Evolutionary conservation across 2,888 invertebrate genomes (phyloP).

Genomic region (Drosophila eohydei): DNA sequence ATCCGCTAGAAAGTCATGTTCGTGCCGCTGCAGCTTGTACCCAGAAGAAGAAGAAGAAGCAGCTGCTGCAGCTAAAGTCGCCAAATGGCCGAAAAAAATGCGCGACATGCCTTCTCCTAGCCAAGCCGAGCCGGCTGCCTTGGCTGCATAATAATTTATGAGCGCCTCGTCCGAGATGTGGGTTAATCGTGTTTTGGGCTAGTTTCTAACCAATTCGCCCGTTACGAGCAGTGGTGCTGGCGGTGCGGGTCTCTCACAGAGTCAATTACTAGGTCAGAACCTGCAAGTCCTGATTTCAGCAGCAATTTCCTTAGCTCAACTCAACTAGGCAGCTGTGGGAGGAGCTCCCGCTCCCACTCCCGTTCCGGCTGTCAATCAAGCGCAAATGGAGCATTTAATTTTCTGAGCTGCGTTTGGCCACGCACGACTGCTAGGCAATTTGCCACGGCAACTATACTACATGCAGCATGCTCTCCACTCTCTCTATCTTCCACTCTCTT

Average conservation of each 20-base stretch:
- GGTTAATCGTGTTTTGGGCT: conserved; percentile 85
- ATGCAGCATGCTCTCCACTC: conserved; percentile 7
- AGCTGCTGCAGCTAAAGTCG: conserved; percentile 22
- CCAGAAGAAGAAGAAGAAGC: conserved; percentile 21
- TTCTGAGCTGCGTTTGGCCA: conserved; percentile 46
- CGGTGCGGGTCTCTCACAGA: conserved; percentile 62
- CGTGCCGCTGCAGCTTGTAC: conserved; percentile 62
- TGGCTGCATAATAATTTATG: conserved; percentile 84
- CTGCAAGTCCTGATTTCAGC: conserved; percentile 76
- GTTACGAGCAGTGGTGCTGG: conserved; percentile 25
- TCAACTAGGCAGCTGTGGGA: conserved; percentile 43
- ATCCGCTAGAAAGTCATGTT: conserved; percentile 82
- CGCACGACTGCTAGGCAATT: conserved; percentile 70
- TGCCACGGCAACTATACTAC: conserved; percentile 51
- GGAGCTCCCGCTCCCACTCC: conserved; percentile 21
- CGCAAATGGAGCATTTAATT: conserved; percentile 51
- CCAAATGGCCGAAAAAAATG: conserved; percentile 56
- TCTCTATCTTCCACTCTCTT: neutral
- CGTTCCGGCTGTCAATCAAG: conserved; percentile 50
- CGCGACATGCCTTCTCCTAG: conserved; percentile 56
- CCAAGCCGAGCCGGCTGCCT: conserved; percentile 29
- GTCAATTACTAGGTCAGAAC: conserved; percentile 81
- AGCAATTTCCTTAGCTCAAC: conserved; percentile 55
- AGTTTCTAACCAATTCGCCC: conserved; percentile 63
- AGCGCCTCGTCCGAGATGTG: conserved; percentile 85